Evolutionary conservation across 2,888 invertebrate genomes (phyloP).

Genomic region (Watsonalla cultraria): DNA sequence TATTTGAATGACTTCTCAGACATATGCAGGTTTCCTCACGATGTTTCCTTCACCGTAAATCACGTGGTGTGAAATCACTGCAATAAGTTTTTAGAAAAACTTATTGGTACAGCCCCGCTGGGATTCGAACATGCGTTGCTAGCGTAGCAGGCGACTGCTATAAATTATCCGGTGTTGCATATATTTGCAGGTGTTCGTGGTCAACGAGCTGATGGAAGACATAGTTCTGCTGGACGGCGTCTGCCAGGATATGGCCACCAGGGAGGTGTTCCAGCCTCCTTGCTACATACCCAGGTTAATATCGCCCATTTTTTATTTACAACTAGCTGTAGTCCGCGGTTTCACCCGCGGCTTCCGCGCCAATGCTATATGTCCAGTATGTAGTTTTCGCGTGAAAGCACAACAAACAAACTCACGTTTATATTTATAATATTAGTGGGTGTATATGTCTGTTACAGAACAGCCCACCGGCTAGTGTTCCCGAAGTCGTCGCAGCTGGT

Average conservation of each 20-base stretch:
- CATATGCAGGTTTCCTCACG: too few relatives aligned
- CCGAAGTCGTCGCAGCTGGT: conserved; percentile 61
- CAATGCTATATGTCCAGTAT: too few relatives aligned
- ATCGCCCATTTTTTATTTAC: background rate
- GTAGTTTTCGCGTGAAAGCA: too few relatives aligned
- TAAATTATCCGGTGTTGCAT: background rate
- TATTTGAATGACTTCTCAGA: too few relatives aligned
- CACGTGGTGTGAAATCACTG: too few relatives aligned
- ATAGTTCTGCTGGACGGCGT: conserved; percentile 77
- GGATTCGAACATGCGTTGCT: too few relatives aligned
- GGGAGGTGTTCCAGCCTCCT: conserved; percentile 77
- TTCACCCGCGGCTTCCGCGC: background rate
- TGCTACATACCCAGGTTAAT: conserved; percentile 75
- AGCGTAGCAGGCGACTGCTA: background rate
- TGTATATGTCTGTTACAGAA: too few relatives aligned
- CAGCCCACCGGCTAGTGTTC: conserved; percentile 64
- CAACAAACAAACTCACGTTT: too few relatives aligned
- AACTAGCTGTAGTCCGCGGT: background rate
- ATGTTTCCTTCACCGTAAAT: too few relatives aligned
- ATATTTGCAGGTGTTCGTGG: conserved; percentile 57
- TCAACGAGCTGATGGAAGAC: conserved; percentile 77
- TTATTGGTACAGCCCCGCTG: too few relatives aligned
- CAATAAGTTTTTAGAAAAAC: too few relatives aligned
- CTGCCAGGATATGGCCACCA: conserved; percentile 72
- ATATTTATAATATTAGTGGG: too few relatives aligned